These are phyloP conservation scores for Grammomys surdaster DNA, from an alignment of 2,113 vertebrate genomes.

Conservation along the genomic window DNA sequence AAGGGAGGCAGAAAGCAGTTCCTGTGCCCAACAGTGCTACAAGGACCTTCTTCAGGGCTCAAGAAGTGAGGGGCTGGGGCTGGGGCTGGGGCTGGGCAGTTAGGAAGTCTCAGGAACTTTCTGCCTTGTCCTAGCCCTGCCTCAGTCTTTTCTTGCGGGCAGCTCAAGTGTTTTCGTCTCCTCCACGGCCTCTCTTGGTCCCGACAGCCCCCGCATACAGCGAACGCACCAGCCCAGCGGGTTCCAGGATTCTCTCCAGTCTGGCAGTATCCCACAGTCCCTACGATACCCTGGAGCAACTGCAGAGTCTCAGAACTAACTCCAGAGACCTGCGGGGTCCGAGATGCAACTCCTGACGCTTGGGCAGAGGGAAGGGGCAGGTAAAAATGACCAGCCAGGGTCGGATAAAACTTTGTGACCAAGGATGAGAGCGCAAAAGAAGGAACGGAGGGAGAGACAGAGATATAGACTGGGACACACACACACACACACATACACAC, in stretches of 20 bases:
- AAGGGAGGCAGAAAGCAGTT: background rate
- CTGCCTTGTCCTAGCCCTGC: background rate
- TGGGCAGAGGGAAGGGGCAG: background rate
- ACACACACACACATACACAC: background rate
- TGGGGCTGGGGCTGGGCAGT: background rate
- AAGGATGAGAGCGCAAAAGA: background rate
- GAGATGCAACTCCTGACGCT: background rate
- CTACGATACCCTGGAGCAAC: background rate
- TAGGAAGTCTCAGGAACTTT: background rate
- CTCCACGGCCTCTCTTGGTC: background rate
- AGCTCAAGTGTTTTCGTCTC: conserved; percentile 60
- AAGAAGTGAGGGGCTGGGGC: background rate
- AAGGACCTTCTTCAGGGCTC: background rate
- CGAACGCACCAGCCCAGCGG: background rate
- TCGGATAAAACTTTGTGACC: background rate
- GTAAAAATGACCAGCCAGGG: background rate
- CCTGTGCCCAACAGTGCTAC: no score
- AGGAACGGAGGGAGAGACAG: background rate
- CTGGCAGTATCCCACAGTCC: background rate
- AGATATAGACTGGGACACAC: background rate
- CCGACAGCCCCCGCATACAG: conserved; percentile 31
- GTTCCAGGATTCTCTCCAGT: background rate
- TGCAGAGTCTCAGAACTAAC: background rate
- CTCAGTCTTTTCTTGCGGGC: background rate
- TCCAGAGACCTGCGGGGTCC: background rate